These are phyloP conservation scores for Lasioglossum malachurum DNA, from an alignment of 2,888 invertebrate genomes.

Conservation along the genomic window DNA sequence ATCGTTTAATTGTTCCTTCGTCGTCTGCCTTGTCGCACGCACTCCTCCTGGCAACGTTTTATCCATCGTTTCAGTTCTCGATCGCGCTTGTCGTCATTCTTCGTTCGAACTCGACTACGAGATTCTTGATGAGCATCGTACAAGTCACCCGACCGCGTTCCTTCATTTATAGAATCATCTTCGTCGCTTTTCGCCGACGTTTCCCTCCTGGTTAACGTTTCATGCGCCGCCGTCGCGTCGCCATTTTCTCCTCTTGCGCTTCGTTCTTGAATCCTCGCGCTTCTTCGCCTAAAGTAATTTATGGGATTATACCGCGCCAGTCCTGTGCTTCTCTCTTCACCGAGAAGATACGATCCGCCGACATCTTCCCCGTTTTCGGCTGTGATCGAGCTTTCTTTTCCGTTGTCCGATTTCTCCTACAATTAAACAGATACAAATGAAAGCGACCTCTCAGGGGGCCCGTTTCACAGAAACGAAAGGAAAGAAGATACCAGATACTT, in stretches of 20 bases:
- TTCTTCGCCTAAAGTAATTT: neutral
- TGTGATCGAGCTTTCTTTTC: neutral
- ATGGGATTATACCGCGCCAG: neutral
- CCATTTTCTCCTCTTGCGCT: neutral
- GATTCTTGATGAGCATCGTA: conserved; percentile 12
- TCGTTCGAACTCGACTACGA: no score
- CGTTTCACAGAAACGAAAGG: neutral
- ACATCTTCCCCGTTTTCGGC: neutral
- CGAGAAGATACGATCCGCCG: neutral
- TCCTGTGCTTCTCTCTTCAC: neutral
- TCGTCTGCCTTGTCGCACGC: conserved; percentile 38
- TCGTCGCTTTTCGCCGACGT: neutral
- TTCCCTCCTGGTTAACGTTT: neutral
- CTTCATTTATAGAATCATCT: neutral
- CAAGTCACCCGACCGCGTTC: neutral
- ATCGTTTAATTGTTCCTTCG: conserved; percentile 19
- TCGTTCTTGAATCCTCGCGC: neutral
- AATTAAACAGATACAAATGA: neutral
- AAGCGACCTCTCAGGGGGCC: neutral
- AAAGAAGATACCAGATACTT: neutral
- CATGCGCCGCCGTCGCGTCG: no score
- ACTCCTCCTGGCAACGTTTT: conserved; percentile 65
- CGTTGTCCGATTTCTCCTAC: neutral
- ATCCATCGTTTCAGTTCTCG: conserved; percentile 71
- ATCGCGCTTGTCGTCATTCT: conserved; percentile 27